Conservation (phyloP, 1,140 invertebrate species). For the Hyposmocoma kahamanoa region DNA sequence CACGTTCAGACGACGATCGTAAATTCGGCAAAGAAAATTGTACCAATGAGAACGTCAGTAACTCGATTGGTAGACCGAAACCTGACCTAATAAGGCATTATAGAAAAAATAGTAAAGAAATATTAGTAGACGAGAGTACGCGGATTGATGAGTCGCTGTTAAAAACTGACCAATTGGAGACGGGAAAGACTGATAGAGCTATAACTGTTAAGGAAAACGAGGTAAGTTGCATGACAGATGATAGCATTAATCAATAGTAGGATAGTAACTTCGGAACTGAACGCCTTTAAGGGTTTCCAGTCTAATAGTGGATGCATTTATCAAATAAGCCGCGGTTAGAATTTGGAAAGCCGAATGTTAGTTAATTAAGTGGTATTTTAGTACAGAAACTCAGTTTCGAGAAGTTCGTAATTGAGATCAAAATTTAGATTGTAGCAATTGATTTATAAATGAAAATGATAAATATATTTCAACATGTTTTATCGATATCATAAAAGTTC, state of each 20-base stretch:
- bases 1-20: slow-evolving; percentile 45
- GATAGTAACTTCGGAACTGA: too few relatives aligned
- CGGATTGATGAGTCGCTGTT: slow-evolving; percentile 38
- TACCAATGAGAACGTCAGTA: slow-evolving; percentile 56
- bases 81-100: slow-evolving; percentile 58
- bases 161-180: slow-evolving; percentile 31
- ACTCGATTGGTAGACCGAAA: slow-evolving; percentile 42
- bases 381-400: too few relatives aligned
- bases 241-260: neutral
- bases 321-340: too few relatives aligned
- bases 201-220: slow-evolving; percentile 34
- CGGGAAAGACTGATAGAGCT: slow-evolving; percentile 38
- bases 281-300: too few relatives aligned
- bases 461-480: too few relatives aligned
- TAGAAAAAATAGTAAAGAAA: slow-evolving; percentile 47
- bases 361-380: too few relatives aligned
- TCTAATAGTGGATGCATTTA: too few relatives aligned
- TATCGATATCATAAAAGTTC: too few relatives aligned
- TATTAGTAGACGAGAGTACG: slow-evolving; percentile 43
- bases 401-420: too few relatives aligned
- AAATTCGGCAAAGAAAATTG: slow-evolving; percentile 52
- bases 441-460: too few relatives aligned
- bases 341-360: too few relatives aligned
- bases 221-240: slow-evolving; percentile 32
- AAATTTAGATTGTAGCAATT: too few relatives aligned